Base-by-base conservation (phyloP, 1,140 invertebrate genomes). In the Harpegnathos saltator region DNA sequence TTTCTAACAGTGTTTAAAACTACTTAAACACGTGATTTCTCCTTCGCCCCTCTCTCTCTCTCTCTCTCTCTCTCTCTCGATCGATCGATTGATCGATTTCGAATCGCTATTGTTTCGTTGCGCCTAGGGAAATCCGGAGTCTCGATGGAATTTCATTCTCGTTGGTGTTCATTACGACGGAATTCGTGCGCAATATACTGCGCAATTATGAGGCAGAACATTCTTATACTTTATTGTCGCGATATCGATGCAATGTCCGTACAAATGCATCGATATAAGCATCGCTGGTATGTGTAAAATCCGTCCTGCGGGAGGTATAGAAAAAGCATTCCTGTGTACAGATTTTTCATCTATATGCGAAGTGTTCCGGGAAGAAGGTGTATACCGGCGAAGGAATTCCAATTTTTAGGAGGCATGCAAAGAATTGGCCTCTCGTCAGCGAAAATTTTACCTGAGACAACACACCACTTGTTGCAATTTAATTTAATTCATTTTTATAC, bases 191-290 rank as follows among this genome's bases (percentile, higher is more conserved):
- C 22, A 9, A 50, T 29, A 14, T 29, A 14, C 50, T 59, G 38
- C n/a, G 5, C 33, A 5, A 29, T 62, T 62, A 7, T 33, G 26
- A 61, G 26, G 33, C 4, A 54, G 29, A 22, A 44, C n/a, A 56
- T 72, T 9, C 33, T 19, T 73, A 58, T 54, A 58, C n/a, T 74
- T 74, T 74, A 74, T 74, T 74, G 56, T 74, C 71, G 71, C 22
- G 11, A n/a, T 69, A 26, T 54, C 68, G 22, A 44, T 29, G 56
- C 3, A 15, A 61, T 74, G 9, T 14, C 3, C 22, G 24, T 26
- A 73, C 61, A 44, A 44, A 44, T 9, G 7, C 3, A 44, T 59
- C 15, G 44, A 61, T 33, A 61, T n/a, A 14, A 44, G 22, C 15
- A 61, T 59, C 52, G 19, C 33, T 62, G 12, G 17, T 52, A 71